phyloP scores from a whole-genome alignment of 2,113 vertebrate species.

The Callochromis pleurospilus region DNA sequence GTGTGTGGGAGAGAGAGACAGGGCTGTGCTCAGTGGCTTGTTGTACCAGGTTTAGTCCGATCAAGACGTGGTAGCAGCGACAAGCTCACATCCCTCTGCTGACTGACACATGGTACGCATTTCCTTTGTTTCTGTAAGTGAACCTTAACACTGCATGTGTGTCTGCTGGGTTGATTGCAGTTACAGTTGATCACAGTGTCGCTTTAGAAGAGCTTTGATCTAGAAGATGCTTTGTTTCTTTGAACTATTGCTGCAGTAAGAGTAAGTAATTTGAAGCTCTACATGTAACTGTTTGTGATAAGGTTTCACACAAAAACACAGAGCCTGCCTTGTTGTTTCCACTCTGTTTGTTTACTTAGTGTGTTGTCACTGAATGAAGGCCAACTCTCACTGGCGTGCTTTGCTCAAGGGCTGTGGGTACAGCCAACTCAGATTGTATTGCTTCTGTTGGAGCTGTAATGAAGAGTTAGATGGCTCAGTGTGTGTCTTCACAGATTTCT shows the following conservation, averaged over 20 bases:
- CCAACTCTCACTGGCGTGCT: neutral
- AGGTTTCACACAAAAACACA: neutral
- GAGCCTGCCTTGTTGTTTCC: neutral
- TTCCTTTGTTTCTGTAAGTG: slow-evolving; percentile 9
- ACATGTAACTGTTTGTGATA: neutral
- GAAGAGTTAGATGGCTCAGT: neutral
- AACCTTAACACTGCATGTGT: neutral
- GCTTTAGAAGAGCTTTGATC: neutral
- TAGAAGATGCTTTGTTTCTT: neutral
- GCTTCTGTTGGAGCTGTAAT: neutral
- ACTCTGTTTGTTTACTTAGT: slow-evolving; percentile 2
- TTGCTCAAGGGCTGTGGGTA: neutral
- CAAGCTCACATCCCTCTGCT: neutral
- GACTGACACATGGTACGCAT: slow-evolving; percentile 15
- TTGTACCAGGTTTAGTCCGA: slow-evolving; percentile 17
- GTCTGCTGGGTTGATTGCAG: neutral
- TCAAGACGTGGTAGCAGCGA: neutral
- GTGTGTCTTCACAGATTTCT: neutral
- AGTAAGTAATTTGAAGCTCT: neutral
- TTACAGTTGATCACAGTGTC: neutral
- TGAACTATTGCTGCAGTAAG: neutral
- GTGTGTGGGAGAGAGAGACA: neutral
- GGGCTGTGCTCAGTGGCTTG: slow-evolving; percentile 23
- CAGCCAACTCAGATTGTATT: neutral
- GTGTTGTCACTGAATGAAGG: neutral